Percentiles rank a stretch among this genome's conserved stretches.
Evolutionary conservation across 2,113 vertebrate species (phyloP).

Genomic region (Gulo gulo): DNA sequence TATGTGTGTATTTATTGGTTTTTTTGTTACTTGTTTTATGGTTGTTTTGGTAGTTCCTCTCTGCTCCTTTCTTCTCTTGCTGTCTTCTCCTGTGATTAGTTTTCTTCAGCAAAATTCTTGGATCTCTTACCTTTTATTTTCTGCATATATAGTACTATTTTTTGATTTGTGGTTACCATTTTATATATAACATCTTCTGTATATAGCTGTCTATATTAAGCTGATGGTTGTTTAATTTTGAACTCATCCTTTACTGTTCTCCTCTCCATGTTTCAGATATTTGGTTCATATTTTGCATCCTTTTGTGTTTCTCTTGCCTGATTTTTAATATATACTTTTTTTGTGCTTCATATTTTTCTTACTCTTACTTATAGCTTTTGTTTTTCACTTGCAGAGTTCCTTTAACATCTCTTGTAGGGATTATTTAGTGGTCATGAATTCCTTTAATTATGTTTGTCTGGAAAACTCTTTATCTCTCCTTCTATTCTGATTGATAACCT

Average conservation of each 20-base stretch:
- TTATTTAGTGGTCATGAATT: neutral
- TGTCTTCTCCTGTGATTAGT: neutral
- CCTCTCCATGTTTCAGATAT: neutral
- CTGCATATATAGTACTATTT: neutral
- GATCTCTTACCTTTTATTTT: neutral
- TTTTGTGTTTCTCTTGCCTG: neutral
- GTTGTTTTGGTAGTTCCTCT: neutral
- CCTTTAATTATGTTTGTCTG: neutral
- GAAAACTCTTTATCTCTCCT: neutral
- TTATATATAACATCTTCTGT: neutral
- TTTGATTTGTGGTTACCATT: neutral
- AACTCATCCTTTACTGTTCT: neutral
- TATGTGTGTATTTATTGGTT: neutral
- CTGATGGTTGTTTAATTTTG: neutral
- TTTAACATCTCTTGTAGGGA: neutral
- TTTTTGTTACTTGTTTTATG: neutral
- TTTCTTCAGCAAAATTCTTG: neutral
- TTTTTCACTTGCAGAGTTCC: neutral
- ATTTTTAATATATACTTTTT: neutral
- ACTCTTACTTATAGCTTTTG: neutral
- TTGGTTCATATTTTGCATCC: neutral
- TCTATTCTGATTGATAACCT: neutral
- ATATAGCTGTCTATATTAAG: neutral
- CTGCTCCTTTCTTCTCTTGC: neutral
- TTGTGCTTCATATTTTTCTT: neutral